Evolutionary conservation across 2,888 invertebrate species (phyloP).

Genomic region (Xestia ashworthii): DNA sequence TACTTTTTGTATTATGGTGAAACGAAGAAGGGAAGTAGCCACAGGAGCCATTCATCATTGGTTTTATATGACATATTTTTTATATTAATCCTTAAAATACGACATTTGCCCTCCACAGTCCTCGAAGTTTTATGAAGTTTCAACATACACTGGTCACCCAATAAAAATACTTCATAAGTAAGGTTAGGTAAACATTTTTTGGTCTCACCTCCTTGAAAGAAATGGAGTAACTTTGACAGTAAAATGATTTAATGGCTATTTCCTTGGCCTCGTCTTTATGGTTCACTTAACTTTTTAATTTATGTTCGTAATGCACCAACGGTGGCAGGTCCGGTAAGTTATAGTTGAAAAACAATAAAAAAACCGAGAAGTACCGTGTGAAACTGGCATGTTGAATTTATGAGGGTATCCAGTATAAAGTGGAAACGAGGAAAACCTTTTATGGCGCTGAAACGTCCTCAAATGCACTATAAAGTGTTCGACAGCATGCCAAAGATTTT

Average conservation of each 20-base stretch:
- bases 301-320: conserved; percentile 71
- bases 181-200: conserved; percentile 62
- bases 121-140: neutral
- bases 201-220: conserved; percentile 68
- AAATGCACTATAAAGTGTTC: neutral
- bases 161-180: conserved; percentile 25
- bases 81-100: neutral
- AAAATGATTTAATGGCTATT: conserved; percentile 80
- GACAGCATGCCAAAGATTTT: neutral
- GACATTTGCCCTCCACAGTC: neutral
- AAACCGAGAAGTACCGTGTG: conserved; percentile 12
- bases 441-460: no score
- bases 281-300: conserved; percentile 81
- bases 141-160: conserved; percentile 9
- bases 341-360: conserved; percentile 49
- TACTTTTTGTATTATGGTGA: neutral
- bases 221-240: conserved; percentile 78
- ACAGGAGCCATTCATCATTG: neutral
- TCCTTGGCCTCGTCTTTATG: conserved; percentile 74
- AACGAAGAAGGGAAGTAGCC: neutral
- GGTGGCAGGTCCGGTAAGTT: conserved; percentile 34
- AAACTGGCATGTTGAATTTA: conserved; percentile 19
- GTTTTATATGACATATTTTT: neutral
- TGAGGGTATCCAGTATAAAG: neutral
- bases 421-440: neutral